phyloP scores from a whole-genome alignment of 1,140 invertebrate species.

The Zaprionus gabonicus region DNA sequence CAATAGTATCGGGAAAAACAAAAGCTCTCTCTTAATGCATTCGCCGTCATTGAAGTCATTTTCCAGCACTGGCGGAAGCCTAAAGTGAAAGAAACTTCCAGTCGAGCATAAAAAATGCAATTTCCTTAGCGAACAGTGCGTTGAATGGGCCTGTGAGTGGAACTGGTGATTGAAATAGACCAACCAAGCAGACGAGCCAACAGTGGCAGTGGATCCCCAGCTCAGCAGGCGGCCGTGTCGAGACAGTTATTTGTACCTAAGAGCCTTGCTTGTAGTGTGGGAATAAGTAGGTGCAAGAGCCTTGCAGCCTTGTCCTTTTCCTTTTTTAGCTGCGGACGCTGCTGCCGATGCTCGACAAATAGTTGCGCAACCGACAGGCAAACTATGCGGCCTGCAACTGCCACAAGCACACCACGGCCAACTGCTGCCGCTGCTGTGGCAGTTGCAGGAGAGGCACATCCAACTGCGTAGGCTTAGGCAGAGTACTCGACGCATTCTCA shows the following conservation, averaged over 20 bases:
- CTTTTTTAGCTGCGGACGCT: constrained; percentile 38
- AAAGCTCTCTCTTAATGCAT: constrained; percentile 45
- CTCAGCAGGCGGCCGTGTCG: constrained; percentile 10
- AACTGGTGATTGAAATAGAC: constrained; percentile 42
- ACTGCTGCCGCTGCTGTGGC: not conserved
- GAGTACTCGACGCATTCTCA: constrained; percentile 32
- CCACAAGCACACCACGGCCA: constrained; percentile 21
- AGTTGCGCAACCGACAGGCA: constrained; percentile 77
- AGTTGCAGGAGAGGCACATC: not conserved
- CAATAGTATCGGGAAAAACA: constrained; percentile 36
- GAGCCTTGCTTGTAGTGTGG: not conserved
- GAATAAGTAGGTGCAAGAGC: not conserved
- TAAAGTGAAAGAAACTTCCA: constrained; percentile 25
- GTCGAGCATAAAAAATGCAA: constrained; percentile 53
- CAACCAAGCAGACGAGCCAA: not conserved
- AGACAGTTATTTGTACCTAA: constrained; percentile 53
- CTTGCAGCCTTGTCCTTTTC: constrained; percentile 2
- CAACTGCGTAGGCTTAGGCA: not conserved
- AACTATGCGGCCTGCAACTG: constrained; percentile 62
- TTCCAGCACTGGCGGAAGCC: constrained; percentile 36
- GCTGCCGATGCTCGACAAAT: constrained; percentile 62
- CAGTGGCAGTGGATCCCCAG: not conserved
- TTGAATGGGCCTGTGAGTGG: not conserved
- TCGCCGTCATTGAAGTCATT: constrained; percentile 63
- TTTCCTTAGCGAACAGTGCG: constrained; percentile 52